Evolutionary conservation across 2,888 invertebrate genomes (phyloP).

Genomic region (Pyrochroa serraticornis): DNA sequence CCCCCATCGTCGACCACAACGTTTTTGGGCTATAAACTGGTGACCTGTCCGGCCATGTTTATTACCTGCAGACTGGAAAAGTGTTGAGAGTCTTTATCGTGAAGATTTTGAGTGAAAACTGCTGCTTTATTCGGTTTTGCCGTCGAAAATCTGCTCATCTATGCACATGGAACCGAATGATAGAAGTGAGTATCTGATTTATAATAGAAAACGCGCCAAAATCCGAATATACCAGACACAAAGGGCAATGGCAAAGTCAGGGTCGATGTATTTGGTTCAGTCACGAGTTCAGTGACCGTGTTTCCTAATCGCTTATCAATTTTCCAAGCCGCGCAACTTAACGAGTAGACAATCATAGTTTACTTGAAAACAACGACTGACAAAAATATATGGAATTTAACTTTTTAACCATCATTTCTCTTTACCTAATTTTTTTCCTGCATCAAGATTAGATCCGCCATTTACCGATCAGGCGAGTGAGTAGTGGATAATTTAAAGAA

Average conservation of each 20-base stretch:
- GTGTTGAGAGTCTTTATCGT: constrained; percentile 30
- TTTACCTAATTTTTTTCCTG: too few species aligned
- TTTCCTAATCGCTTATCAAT: constrained; percentile 43
- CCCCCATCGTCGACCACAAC: too few species aligned
- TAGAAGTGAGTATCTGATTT: constrained; percentile 48
- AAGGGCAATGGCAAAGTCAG: constrained; percentile 68
- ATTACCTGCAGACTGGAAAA: constrained; percentile 48
- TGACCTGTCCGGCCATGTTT: constrained; percentile 52
- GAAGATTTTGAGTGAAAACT: constrained; percentile 49
- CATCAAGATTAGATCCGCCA: too few species aligned
- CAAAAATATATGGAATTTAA: too few species aligned
- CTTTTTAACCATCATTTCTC: too few species aligned
- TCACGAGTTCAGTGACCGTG: constrained; percentile 69
- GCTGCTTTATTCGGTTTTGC: constrained; percentile 19
- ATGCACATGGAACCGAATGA: constrained; percentile 51
- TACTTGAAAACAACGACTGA: too few species aligned
- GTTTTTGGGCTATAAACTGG: background rate
- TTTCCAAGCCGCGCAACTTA: too few species aligned
- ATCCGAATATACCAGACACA: constrained; percentile 53
- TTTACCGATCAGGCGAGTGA: too few species aligned
- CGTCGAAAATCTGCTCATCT: constrained; percentile 15
- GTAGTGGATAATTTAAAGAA: too few species aligned
- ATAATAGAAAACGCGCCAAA: constrained; percentile 34
- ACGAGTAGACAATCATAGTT: too few species aligned
- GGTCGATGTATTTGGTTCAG: constrained; percentile 66